A percentile compares a stretch with the other conserved stretches of the same genome.
Evolutionary conservation across 2,113 vertebrate genomes (phyloP).

Genomic region (Syrrhaptes paradoxus): DNA sequence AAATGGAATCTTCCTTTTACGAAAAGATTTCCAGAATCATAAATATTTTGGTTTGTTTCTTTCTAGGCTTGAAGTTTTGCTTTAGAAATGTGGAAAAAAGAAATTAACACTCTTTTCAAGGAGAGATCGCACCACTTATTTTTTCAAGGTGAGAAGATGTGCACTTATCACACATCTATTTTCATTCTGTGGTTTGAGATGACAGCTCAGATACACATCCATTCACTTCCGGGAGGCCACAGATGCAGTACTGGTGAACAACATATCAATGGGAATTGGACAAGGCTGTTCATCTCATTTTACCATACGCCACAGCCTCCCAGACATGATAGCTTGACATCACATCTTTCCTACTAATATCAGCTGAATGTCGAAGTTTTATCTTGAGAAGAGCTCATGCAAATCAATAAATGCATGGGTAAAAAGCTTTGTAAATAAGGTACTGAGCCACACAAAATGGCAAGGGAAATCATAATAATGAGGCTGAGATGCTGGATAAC

Average conservation of each 20-base stretch:
- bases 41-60: background rate
- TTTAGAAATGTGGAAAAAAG: background rate
- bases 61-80: background rate
- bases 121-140: background rate
- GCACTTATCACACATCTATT: background rate
- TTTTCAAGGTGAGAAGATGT: background rate
- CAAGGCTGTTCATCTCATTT: background rate
- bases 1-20: background rate
- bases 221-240: background rate
- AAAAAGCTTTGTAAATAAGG: background rate
- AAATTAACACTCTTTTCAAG: background rate
- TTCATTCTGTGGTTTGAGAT: background rate
- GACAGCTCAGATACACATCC: background rate
- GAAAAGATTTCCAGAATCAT: background rate
- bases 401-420: background rate
- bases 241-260: background rate
- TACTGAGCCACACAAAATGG: background rate
- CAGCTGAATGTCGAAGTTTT: background rate
- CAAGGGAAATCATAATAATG: background rate
- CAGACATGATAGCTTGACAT: accelerated
- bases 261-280: background rate
- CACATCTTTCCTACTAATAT: background rate
- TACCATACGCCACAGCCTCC: background rate
- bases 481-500: background rate
- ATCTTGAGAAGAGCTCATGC: background rate